A percentile compares a stretch with the other conserved stretches of the same genome.
These are phyloP conservation scores for Phylloscopus trochiloides DNA, from an alignment of 2,113 vertebrate species.

Conservation along the genomic window DNA sequence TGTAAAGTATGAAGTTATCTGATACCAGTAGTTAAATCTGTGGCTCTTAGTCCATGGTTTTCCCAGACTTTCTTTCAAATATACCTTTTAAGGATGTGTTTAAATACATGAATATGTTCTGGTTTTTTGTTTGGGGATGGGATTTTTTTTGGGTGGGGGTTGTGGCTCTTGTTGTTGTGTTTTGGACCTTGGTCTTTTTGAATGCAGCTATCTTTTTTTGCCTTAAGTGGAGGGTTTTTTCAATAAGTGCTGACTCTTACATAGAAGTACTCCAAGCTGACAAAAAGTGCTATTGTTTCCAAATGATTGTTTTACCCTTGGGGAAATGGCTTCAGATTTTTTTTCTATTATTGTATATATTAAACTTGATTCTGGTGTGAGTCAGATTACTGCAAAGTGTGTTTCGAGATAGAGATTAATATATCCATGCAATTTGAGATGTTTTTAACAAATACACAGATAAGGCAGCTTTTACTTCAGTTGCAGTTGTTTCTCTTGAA, in stretches of 20 bases:
- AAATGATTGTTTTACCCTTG: background rate
- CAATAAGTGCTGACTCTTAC: background rate
- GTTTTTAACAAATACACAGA: background rate
- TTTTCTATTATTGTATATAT: background rate
- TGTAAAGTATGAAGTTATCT: background rate
- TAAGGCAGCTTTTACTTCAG: background rate
- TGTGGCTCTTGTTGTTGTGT: background rate
- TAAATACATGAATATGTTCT: background rate
- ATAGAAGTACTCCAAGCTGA: background rate
- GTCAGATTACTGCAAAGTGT: background rate
- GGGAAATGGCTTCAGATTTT: background rate
- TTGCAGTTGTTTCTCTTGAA: background rate
- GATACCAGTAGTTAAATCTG: background rate
- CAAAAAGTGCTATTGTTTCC: background rate
- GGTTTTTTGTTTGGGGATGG: background rate
- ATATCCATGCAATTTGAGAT: background rate
- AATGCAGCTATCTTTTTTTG: background rate
- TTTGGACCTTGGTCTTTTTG: background rate
- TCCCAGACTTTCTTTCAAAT: background rate
- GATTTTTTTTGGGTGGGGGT: fast-evolving
- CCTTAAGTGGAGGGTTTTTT: background rate
- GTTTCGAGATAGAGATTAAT: background rate
- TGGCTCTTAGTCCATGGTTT: background rate
- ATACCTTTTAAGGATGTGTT: background rate
- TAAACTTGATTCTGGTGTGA: background rate